Percentiles rank a stretch among this genome's conserved stretches.
phyloP scores from a whole-genome alignment of 2,797 vertebrate genomes.

The Hybognathus amarus region DNA sequence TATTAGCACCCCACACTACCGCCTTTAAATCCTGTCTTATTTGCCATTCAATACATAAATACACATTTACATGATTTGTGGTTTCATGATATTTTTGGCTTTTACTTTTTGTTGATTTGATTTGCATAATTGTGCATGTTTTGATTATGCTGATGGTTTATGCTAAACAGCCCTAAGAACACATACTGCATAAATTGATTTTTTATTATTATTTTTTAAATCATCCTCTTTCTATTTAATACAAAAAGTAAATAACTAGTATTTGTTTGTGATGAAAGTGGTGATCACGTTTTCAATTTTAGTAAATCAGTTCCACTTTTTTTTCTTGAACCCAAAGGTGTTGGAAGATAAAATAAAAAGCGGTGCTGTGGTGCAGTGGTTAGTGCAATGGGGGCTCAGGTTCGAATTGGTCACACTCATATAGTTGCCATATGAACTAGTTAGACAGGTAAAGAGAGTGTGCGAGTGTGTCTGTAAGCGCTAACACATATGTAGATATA shows the following conservation, averaged over 20 bases:
- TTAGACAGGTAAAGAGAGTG: constrained; percentile 10
- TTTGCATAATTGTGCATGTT: constrained; percentile 43
- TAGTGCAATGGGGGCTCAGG: neutral
- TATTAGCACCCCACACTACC: neutral
- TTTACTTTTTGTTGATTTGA: constrained; percentile 41
- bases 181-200: neutral
- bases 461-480: constrained; percentile 20
- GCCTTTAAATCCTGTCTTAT: constrained; percentile 27
- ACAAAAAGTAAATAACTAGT: neutral
- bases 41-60: constrained; percentile 12
- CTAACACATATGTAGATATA: constrained; percentile 26
- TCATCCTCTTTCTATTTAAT: neutral
- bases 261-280: constrained; percentile 7
- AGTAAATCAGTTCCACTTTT: neutral
- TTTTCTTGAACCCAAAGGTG: neutral
- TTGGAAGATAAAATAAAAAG: neutral
- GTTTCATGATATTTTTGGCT: constrained; percentile 28
- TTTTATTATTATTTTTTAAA: constrained; percentile 9
- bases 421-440: constrained; percentile 5
- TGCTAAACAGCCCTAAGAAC: constrained; percentile 11
- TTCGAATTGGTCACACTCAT: neutral
- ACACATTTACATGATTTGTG: constrained; percentile 36
- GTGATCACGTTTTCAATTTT: neutral
- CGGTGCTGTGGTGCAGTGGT: neutral
- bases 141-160: constrained; percentile 39